Evolutionary conservation across 2,888 invertebrate species (phyloP), one percentile per base, ranked within the genome.

Genomic region (Dinocampus coccinellae): DNA sequence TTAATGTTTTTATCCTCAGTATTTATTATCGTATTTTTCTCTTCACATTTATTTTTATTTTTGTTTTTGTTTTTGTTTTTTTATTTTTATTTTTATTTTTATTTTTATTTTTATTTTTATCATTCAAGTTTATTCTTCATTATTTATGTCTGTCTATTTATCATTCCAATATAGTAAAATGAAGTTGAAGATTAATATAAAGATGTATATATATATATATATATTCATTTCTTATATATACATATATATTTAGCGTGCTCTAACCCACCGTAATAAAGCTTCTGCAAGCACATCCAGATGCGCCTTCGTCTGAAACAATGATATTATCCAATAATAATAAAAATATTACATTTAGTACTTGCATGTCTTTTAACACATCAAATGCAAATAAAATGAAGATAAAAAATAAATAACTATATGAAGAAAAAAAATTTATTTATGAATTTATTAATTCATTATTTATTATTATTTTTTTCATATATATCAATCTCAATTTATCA

Each of bases 281-380:
- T 97, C 97, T 79, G 97, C 97, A 88, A 97, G 89, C 81, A 97
- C 96, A 90, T 97, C 97, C 90, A 97, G 90, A 88, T 97, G 97
- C 86, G 96, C 96, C 89, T 97, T 97, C 84, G 97, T 97, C 97
- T 97, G 93, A 86, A 55, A 72, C 63, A 71, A 60, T 73, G 33
- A 29, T 16, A 47, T 20, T 20, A 47, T 47, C 0, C 6, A 47
- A 20, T 47, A 1, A 47, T 6, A n/a, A n/a, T n/a, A n/a, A n/a
- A n/a, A n/a, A n/a, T n/a, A n/a, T n/a, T n/a, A 69, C 57, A 47
- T 42, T 47, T 29, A 52, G 29, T 9, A 24, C n/a, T 65, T 65
- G 55, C 39, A 53, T 63, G 22, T 39, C 42, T 36, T 3, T 29
- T n/a, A n/a, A n/a, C n/a, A n/a, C n/a, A n/a, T n/a, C n/a, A n/a